Conservation (phyloP, 2,888 invertebrate genomes). For the Myathropa florea region DNA sequence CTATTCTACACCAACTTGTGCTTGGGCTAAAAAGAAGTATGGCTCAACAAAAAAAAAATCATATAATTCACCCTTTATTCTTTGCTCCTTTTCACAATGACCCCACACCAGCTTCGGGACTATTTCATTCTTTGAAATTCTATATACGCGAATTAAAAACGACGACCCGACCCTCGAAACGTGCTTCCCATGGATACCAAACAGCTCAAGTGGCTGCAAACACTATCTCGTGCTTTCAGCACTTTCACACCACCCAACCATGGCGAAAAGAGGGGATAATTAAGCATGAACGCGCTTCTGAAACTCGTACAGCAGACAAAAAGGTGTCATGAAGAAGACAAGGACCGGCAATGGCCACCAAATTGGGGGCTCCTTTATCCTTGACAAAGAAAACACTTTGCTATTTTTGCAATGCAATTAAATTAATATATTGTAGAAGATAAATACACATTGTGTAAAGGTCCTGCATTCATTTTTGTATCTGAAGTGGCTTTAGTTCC, state of each 20-base stretch:
- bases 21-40: conserved; percentile 63
- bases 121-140: conserved; percentile 56
- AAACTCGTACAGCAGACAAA: conserved; percentile 63
- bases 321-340: conserved; percentile 55
- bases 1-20: conserved; percentile 15
- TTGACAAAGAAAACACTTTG: conserved; percentile 71
- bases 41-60: neutral
- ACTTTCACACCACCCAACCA: neutral
- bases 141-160: conserved; percentile 67
- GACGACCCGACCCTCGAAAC: conserved; percentile 25
- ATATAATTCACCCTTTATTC: conserved; percentile 1
- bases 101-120: conserved; percentile 20
- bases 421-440: conserved; percentile 67
- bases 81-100: conserved; percentile 17
- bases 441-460: conserved; percentile 52
- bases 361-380: conserved; percentile 68
- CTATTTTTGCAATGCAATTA: conserved; percentile 69
- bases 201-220: conserved; percentile 67
- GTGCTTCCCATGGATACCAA: conserved; percentile 42
- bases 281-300: conserved; percentile 70
- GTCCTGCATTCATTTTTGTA: conserved; percentile 13
- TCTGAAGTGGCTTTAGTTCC: conserved; percentile 27
- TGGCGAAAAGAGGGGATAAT: conserved; percentile 50
- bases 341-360: conserved; percentile 47
- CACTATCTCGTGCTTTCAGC: conserved; percentile 55